These are phyloP conservation scores for Porites divaricata DNA, from an alignment of 92 coral and sea anemone genomes.

Conservation along the genomic window DNA sequence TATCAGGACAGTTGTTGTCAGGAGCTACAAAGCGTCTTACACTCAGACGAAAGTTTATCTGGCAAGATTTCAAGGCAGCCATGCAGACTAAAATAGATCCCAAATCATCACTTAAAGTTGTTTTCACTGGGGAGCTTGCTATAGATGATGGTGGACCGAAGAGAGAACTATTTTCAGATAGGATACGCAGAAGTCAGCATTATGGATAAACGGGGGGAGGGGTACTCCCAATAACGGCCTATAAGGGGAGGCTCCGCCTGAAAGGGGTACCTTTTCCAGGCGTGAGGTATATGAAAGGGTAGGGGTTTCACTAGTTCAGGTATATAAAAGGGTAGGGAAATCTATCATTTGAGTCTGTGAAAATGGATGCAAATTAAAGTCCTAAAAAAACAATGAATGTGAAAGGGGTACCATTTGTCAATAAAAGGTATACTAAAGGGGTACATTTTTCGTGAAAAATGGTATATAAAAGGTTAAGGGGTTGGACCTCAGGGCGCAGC, in stretches of 20 bases:
- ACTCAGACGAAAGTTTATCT: conserved; percentile 58
- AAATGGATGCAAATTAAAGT: conserved; percentile 13
- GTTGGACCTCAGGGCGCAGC: no score
- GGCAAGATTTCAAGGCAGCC: conserved; percentile 64
- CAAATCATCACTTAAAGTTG: conserved; percentile 66
- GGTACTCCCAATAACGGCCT: no score
- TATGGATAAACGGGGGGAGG: not conserved
- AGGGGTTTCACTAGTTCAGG: no score
- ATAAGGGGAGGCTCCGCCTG: no score
- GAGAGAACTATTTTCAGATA: conserved; percentile 59
- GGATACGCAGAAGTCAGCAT: not conserved
- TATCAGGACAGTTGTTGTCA: conserved; percentile 20
- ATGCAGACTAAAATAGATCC: conserved; percentile 54
- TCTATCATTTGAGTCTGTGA: not conserved
- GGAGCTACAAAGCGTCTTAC: conserved; percentile 51
- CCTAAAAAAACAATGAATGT: not conserved
- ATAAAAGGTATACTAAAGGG: no score
- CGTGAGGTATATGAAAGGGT: no score
- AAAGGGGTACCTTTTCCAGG: no score
- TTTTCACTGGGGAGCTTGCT: conserved; percentile 74
- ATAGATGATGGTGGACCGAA: conserved; percentile 71
- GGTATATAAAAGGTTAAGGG: no score
- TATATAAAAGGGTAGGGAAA: no score
- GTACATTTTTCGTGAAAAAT: no score
- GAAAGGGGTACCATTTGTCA: not conserved